phyloP scores from a whole-genome alignment of 2,113 vertebrate genomes.

The Accipiter virgatus region DNA sequence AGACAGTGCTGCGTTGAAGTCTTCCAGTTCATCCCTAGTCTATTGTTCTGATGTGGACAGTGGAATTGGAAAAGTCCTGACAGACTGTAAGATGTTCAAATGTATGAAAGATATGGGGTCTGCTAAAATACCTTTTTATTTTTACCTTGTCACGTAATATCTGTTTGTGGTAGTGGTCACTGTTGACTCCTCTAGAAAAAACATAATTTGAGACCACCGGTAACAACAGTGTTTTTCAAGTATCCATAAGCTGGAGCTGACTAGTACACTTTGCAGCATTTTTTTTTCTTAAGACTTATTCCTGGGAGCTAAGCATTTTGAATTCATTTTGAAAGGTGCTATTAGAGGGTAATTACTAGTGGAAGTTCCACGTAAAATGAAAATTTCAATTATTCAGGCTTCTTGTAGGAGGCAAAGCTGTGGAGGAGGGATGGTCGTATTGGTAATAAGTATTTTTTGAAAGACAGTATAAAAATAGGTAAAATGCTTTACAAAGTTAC shows the following conservation, averaged over 20 bases:
- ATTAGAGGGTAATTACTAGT: slow-evolving; percentile 14
- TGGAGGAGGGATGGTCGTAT: background rate
- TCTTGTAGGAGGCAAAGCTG: background rate
- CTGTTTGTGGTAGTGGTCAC: background rate
- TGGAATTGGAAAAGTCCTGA: background rate
- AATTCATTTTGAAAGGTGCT: slow-evolving; percentile 24
- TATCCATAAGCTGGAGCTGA: background rate
- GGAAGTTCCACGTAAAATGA: slow-evolving; percentile 25
- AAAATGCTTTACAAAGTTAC: background rate
- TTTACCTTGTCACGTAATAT: background rate
- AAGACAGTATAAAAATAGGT: background rate
- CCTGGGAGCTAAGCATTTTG: background rate
- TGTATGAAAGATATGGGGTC: background rate
- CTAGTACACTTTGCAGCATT: background rate
- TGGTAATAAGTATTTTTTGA: background rate
- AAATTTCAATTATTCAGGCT: background rate
- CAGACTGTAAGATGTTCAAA: background rate
- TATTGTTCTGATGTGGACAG: background rate
- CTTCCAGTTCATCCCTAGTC: background rate
- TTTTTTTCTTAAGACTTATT: background rate
- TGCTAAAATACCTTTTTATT: background rate
- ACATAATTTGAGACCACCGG: background rate
- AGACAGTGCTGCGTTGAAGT: background rate
- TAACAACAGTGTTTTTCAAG: background rate
- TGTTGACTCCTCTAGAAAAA: background rate